These are phyloP conservation scores for Oligia latruncula DNA, from an alignment of 2,888 invertebrate species.

Conservation along the genomic window DNA sequence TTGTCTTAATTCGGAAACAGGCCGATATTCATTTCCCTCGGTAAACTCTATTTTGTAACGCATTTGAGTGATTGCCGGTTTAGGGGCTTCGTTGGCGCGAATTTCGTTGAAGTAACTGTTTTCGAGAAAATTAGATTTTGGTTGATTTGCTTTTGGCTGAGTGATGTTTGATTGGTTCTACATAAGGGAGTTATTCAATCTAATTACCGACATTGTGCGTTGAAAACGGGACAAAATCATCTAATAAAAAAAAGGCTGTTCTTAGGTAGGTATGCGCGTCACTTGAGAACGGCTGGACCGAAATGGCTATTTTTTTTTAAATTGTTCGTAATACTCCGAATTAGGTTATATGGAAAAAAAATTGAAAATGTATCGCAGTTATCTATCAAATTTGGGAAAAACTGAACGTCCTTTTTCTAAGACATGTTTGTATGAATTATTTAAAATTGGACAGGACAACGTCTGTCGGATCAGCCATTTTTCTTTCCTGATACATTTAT, in stretches of 20 bases:
- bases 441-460: neutral
- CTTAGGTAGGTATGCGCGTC: too few relatives aligned
- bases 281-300: neutral
- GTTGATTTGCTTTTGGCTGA: constrained; percentile 28
- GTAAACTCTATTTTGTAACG: constrained; percentile 72
- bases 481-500: neutral
- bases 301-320: neutral
- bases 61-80: constrained; percentile 73
- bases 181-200: neutral
- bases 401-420: neutral
- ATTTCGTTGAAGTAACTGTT: constrained; percentile 47
- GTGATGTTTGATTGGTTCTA: constrained; percentile 4
- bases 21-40: constrained; percentile 74
- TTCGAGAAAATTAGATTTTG: constrained; percentile 54
- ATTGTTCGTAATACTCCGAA: neutral
- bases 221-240: neutral
- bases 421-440: neutral
- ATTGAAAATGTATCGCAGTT: neutral
- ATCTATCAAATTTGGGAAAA: neutral
- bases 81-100: constrained; percentile 40
- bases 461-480: neutral
- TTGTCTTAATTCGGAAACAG: constrained; percentile 77
- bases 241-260: neutral
- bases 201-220: neutral
- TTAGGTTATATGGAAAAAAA: neutral